Conservation (phyloP, 2,888 invertebrate genomes). For the Nephrotoma appendiculata region DNA sequence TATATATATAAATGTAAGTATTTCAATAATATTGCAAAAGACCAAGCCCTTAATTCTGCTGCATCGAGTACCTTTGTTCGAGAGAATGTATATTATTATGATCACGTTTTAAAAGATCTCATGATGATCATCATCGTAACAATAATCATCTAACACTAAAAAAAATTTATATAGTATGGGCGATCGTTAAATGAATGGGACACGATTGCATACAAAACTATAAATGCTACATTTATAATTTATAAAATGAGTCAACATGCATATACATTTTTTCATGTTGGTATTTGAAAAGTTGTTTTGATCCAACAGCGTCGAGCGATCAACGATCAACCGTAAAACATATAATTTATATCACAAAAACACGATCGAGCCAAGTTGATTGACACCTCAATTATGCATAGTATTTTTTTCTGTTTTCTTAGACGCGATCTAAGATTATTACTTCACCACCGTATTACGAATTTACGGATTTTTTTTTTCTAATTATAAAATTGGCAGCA, state of each 20-base stretch:
- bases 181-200: background rate
- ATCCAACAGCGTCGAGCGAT: background rate
- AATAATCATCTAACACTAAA: background rate
- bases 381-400: background rate
- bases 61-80: background rate
- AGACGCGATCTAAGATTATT: background rate
- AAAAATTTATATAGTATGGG: background rate
- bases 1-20: no score
- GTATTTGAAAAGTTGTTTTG: background rate
- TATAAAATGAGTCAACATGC: background rate
- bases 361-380: background rate
- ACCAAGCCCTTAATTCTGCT: no score
- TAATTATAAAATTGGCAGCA: background rate
- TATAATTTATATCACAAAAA: background rate
- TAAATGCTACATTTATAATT: no score
- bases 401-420: background rate
- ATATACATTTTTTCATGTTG: background rate
- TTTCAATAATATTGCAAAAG: no score
- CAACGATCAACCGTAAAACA: background rate
- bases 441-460: background rate
- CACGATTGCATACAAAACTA: background rate
- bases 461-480: background rate
- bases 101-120: background rate
- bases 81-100: background rate
- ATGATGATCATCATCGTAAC: background rate